Conservation (phyloP, 2,113 vertebrate genomes). For the Oreamnos americanus region DNA sequence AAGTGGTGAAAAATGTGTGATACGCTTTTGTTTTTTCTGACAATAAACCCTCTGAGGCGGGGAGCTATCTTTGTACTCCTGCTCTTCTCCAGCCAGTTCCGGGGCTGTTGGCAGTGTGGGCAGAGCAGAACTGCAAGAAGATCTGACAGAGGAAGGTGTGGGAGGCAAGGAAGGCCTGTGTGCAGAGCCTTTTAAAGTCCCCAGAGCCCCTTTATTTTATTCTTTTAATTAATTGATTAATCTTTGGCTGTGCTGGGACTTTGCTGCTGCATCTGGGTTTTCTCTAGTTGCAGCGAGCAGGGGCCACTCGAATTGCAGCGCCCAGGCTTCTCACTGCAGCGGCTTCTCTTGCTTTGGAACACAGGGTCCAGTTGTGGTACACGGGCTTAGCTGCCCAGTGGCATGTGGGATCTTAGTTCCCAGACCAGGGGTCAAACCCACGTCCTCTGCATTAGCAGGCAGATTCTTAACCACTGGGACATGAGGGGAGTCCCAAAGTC, state of each 20-base stretch:
- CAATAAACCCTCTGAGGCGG: not conserved
- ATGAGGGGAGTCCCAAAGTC: not conserved
- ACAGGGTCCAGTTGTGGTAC: not conserved
- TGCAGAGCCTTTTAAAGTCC: not conserved
- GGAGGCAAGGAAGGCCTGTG: too few species aligned
- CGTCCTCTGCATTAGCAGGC: not conserved
- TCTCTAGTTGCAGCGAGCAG: fast-evolving
- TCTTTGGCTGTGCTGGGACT: not conserved
- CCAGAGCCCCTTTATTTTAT: not conserved
- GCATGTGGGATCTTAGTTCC: not conserved
- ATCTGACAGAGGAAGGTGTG: not conserved
- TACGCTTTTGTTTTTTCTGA: not conserved
- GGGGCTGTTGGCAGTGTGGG: not conserved
- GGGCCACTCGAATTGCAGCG: not conserved
- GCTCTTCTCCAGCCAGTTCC: not conserved
- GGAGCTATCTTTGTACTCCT: not conserved
- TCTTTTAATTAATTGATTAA: not conserved
- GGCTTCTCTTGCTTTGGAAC: not conserved
- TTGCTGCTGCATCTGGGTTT: not conserved
- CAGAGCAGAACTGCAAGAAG: not conserved
- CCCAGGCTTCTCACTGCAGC: not conserved
- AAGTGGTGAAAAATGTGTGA: not conserved
- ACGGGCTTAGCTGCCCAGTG: not conserved
- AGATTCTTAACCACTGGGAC: not conserved
- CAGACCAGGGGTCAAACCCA: not conserved